These are phyloP conservation scores for Neodon shergylaensis DNA, from an alignment of 2,113 vertebrate species.

Conservation along the genomic window DNA sequence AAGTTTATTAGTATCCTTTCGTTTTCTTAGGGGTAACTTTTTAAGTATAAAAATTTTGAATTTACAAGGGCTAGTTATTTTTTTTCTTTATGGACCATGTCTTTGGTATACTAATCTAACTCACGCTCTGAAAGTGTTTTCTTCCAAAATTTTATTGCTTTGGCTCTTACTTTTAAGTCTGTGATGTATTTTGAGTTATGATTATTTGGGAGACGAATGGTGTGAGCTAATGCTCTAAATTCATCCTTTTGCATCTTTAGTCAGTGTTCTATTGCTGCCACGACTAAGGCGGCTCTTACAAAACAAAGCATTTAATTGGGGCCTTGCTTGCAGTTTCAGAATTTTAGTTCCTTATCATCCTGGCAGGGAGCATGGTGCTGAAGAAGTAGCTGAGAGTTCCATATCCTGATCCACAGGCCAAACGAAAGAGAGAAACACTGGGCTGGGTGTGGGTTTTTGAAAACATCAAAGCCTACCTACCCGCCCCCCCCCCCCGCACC, in stretches of 20 bases:
- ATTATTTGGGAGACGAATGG: neutral
- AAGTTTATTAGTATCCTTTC: conserved; percentile 1
- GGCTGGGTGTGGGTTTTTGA: neutral
- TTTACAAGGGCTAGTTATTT: neutral
- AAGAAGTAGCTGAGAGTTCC: neutral
- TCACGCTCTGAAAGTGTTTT: conserved; percentile 39
- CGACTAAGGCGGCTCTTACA: neutral
- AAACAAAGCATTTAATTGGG: neutral
- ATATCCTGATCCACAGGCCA: neutral
- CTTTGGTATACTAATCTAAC: conserved; percentile 37
- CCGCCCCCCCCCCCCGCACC: no score
- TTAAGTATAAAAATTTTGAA: neutral
- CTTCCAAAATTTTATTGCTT: conserved; percentile 37
- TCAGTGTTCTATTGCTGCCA: neutral
- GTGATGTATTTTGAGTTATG: neutral
- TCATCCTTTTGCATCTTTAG: neutral
- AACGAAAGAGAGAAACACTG: neutral
- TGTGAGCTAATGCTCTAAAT: conserved; percentile 1
- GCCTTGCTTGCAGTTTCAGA: neutral
- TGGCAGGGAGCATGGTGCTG: neutral
- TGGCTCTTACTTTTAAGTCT: neutral
- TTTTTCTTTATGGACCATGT: neutral
- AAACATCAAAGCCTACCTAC: neutral
- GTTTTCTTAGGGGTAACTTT: conserved; percentile 29
- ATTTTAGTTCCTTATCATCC: neutral